phyloP scores from a whole-genome alignment of 2,888 invertebrate genomes.

The Drosophila yooni region DNA sequence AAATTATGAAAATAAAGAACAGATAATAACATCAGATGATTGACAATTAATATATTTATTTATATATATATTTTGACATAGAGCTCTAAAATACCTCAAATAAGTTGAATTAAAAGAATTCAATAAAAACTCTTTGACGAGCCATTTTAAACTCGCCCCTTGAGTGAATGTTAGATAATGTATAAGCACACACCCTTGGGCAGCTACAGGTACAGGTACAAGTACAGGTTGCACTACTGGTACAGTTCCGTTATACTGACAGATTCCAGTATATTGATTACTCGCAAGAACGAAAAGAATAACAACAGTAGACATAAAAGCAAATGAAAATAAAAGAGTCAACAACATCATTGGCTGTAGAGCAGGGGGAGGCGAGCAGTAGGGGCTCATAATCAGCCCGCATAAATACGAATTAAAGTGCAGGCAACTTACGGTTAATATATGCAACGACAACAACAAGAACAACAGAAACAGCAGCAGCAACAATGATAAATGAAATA shows the following conservation, averaged over 20 bases:
- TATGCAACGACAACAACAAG: conserved; percentile 46
- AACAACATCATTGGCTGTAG: conserved; percentile 56
- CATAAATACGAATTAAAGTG: conserved; percentile 78
- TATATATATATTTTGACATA: background rate
- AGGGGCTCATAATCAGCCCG: conserved; percentile 69
- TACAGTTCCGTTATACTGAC: conserved; percentile 61
- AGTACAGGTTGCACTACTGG: conserved; percentile 35
- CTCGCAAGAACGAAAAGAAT: conserved; percentile 4
- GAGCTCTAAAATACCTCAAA: background rate
- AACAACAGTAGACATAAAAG: conserved; percentile 43
- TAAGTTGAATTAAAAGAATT: background rate
- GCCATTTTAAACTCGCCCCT: background rate
- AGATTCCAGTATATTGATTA: conserved; percentile 27
- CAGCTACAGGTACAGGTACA: background rate
- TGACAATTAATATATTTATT: background rate
- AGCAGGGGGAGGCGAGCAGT: background rate
- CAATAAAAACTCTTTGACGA: background rate
- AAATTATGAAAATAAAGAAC: background rate
- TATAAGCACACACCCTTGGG: background rate
- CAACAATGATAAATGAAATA: conserved; percentile 48
- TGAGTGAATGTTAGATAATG: background rate
- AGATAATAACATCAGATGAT: background rate
- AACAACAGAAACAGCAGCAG: conserved; percentile 11
- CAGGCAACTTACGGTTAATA: conserved; percentile 72
- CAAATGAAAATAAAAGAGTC: conserved; percentile 61